Conservation (phyloP, 2,888 invertebrate species). For the Apodemia zela region DNA sequence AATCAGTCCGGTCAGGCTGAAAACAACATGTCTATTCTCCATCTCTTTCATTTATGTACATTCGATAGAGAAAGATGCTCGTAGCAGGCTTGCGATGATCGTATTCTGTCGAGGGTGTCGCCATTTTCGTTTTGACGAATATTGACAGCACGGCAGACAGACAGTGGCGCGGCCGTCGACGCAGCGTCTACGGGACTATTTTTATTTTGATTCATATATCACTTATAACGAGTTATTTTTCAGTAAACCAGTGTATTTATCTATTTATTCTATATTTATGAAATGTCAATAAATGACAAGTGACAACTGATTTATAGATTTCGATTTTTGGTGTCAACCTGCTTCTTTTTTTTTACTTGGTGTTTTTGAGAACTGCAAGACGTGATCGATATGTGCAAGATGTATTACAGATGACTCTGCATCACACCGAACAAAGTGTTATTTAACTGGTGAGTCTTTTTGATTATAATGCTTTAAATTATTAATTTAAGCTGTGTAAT, state of each 20-base stretch:
- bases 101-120: slow-evolving; percentile 83
- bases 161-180: slow-evolving; percentile 76
- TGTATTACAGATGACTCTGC: slow-evolving; percentile 76
- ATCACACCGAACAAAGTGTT: slow-evolving; percentile 52
- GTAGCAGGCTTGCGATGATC: slow-evolving; percentile 69
- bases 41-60: slow-evolving; percentile 46
- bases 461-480: slow-evolving; percentile 13
- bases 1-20: slow-evolving; percentile 72
- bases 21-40: slow-evolving; percentile 62
- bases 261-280: slow-evolving; percentile 53
- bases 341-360: slow-evolving; percentile 64
- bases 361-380: slow-evolving; percentile 77
- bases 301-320: slow-evolving; percentile 54
- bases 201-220: slow-evolving; percentile 77
- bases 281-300: slow-evolving; percentile 42
- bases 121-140: slow-evolving; percentile 87
- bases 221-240: slow-evolving; percentile 57
- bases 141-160: slow-evolving; percentile 84
- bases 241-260: slow-evolving; percentile 41
- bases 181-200: slow-evolving; percentile 74
- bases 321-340: slow-evolving; percentile 75
- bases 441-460: slow-evolving; percentile 63
- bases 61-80: slow-evolving; percentile 45
- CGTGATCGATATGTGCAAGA: slow-evolving; percentile 80
- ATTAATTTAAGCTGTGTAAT: slow-evolving; percentile 3